Conservation (phyloP, 1,140 invertebrate genomes). For the Mercenaria mercenaria region DNA sequence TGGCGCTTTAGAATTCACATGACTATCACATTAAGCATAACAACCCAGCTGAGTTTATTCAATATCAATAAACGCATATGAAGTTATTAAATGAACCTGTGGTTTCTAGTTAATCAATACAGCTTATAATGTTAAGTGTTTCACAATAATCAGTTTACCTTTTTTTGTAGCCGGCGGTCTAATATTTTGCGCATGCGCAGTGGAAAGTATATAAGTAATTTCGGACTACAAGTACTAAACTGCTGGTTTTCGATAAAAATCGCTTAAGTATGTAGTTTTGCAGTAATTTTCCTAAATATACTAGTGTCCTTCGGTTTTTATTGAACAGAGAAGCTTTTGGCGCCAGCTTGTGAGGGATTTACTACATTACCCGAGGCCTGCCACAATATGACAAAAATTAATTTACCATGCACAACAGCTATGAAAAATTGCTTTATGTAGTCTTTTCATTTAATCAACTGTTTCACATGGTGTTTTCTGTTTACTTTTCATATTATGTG, state of each 20-base stretch:
- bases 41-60: slow-evolving; percentile 34
- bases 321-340: neutral
- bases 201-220: neutral
- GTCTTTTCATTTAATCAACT: neutral
- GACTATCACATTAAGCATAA: slow-evolving; percentile 18
- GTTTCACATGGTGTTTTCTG: neutral
- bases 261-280: neutral
- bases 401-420: neutral
- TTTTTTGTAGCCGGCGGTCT: slow-evolving; percentile 41
- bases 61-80: slow-evolving; percentile 59
- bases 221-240: no score
- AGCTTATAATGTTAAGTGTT: slow-evolving; percentile 53
- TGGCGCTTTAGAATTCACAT: slow-evolving; percentile 1
- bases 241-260: neutral
- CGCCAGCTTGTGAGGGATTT: neutral
- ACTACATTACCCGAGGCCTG: neutral
- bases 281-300: neutral
- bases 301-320: neutral
- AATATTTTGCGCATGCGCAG: slow-evolving; percentile 34
- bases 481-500: no score
- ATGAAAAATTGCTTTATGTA: neutral
- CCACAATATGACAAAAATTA: neutral
- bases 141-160: slow-evolving; percentile 38
- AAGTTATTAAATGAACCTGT: slow-evolving; percentile 63
- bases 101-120: slow-evolving; percentile 58